Conservation (phyloP, 2,113 vertebrate genomes). For the Hepsetus odoe region DNA sequence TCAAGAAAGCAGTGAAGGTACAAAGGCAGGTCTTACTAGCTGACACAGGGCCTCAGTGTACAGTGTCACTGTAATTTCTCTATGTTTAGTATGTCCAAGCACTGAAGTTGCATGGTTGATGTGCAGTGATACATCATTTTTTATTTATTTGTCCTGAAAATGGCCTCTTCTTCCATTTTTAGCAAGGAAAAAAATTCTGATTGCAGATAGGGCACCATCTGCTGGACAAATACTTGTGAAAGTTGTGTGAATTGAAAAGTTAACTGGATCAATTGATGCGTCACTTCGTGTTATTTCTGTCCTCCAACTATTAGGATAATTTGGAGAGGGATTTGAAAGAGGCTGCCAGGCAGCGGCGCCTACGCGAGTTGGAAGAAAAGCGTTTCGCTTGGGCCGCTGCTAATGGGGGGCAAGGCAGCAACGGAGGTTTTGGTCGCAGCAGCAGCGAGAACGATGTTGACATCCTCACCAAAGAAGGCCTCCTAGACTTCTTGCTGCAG, state of each 20-base stretch:
- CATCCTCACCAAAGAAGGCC: slow-evolving; percentile 83
- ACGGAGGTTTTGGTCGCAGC: slow-evolving; percentile 83
- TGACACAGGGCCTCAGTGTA: too few relatives aligned
- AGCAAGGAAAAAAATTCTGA: neutral
- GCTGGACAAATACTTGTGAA: neutral
- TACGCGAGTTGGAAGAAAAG: slow-evolving; percentile 86
- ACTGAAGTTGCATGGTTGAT: neutral
- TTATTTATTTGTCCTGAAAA: neutral
- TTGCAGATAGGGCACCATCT: neutral
- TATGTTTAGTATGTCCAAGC: too few relatives aligned
- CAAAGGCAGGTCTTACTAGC: neutral
- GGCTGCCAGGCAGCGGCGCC: slow-evolving; percentile 79
- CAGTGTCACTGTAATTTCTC: too few relatives aligned
- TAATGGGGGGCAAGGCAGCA: slow-evolving; percentile 69
- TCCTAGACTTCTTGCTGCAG: slow-evolving; percentile 83
- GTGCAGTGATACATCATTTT: neutral
- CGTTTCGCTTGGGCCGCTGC: slow-evolving; percentile 79
- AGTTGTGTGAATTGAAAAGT: neutral
- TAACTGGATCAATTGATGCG: neutral
- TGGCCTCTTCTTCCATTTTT: neutral
- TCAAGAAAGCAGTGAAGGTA: slow-evolving; percentile 96
- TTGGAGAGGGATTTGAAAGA: slow-evolving; percentile 85
- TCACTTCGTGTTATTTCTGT: neutral
- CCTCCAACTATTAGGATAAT: slow-evolving; percentile 83
- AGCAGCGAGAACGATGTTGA: slow-evolving; percentile 95